Conservation (phyloP, 2,888 invertebrate species). For the Brenthis hecate region DNA sequence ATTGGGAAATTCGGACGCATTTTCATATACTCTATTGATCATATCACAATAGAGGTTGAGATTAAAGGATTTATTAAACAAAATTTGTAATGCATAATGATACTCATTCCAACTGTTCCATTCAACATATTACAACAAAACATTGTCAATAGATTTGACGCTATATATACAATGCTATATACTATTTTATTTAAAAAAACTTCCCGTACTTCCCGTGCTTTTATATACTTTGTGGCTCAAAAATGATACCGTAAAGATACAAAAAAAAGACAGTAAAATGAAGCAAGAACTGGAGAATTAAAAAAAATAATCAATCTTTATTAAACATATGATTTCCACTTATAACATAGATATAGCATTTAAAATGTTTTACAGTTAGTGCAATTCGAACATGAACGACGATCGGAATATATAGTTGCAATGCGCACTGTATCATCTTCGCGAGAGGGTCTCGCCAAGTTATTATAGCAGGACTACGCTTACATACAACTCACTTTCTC, state of each 20-base stretch:
- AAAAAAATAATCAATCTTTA: too few relatives aligned
- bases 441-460: constrained; percentile 54
- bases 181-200: too few relatives aligned
- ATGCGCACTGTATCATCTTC: constrained; percentile 58
- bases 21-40: constrained; percentile 67
- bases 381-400: constrained; percentile 40
- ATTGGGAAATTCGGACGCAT: constrained; percentile 76
- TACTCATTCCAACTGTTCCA: constrained; percentile 5
- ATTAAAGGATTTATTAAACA: constrained; percentile 32
- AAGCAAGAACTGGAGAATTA: too few relatives aligned
- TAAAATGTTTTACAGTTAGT: constrained; percentile 35
- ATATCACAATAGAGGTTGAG: constrained; percentile 45
- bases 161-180: too few relatives aligned
- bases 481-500: constrained; percentile 27
- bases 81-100: constrained; percentile 24
- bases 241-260: too few relatives aligned
- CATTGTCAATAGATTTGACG: too few relatives aligned
- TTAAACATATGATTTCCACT: neutral
- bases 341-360: neutral
- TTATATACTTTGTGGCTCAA: too few relatives aligned
- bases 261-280: too few relatives aligned
- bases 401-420: constrained; percentile 54
- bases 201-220: too few relatives aligned
- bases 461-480: constrained; percentile 52
- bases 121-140: too few relatives aligned